Evolutionary conservation across 2,113 vertebrate genomes (phyloP), one percentile per base, ranked within the genome.

Genomic region (Oophaga pumilio): DNA sequence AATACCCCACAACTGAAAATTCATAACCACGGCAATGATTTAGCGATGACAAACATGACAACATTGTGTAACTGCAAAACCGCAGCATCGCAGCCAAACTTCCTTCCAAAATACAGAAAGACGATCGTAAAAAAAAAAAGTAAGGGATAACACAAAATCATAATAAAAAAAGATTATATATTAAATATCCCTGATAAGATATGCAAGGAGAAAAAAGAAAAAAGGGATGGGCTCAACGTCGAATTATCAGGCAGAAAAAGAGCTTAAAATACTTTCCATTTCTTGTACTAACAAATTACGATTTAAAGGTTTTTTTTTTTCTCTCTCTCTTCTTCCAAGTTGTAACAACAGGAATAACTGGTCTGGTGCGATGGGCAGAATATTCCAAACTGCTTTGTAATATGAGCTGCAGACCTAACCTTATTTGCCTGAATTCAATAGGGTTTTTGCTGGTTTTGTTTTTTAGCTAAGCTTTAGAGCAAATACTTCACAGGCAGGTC

Each of bases 11-110:
- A 90, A 94, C 94, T 95, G 94, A 96, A 96, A 97, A 97, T 96
- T 95, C 95, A 92, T 93, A 95, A 93, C 94, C 94, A 93, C 95
- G 93, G 94, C 95, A 96, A 96, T 95, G 96, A 97, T 97, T 97
- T 95, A 95, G 95, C 94, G 95, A 97, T 96, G 96, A 95, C 96
- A 94, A 96, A 96, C 95, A 95, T 89, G 96, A 96, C 96, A 97
- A 96, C 95, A 95, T 97, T 96, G 96, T 94, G 95, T 95, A 96
- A 97, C 94, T 96, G 93, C 93, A 96, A 96, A 87, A 96, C 95
- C 96, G 94, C 96, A 96, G 94, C 94, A 95, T 92, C 90, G 87
- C 92, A 92, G 95, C 94, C 95, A 97, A 97, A 96, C 92, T 95
- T 94, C 93, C 91, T 94, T 95, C 94, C 90, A 90, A 94, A 94